Evolutionary conservation across 2,797 vertebrate species (phyloP).

Genomic region (Amniataba percoides): DNA sequence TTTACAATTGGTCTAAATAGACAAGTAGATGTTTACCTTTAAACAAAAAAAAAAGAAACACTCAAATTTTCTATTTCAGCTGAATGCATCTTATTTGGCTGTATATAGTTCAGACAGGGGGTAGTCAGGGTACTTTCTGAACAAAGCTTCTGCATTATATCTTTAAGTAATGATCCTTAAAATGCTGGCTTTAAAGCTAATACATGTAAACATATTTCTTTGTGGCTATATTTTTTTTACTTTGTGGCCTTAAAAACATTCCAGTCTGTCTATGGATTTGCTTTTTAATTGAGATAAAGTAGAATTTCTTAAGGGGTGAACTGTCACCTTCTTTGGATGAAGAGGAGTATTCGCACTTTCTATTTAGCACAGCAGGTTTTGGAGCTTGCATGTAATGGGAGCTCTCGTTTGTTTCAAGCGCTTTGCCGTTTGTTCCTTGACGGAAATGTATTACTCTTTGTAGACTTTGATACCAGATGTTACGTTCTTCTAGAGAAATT

Average conservation of each 20-base stretch:
- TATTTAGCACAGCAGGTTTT: conserved; percentile 38
- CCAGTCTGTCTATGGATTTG: conserved; percentile 52
- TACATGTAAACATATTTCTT: conserved; percentile 43
- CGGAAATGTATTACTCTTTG: conserved; percentile 45
- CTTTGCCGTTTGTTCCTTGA: conserved; percentile 48
- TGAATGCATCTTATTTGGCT: conserved; percentile 23
- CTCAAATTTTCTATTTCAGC: conserved; percentile 28
- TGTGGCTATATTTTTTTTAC: conserved; percentile 47
- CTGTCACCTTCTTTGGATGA: conserved; percentile 19
- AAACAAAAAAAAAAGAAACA: conserved; percentile 32
- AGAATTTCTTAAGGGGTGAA: conserved; percentile 32
- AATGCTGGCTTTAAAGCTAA: conserved; percentile 65
- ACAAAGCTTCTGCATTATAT: conserved; percentile 48
- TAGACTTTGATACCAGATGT: conserved; percentile 42
- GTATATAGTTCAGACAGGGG: conserved; percentile 28
- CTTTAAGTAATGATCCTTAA: conserved; percentile 38
- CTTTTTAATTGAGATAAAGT: conserved; percentile 46
- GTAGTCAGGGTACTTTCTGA: conserved; percentile 37
- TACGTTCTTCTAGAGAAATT: conserved; percentile 7
- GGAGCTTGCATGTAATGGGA: conserved; percentile 21
- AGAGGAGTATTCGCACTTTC: conserved; percentile 56
- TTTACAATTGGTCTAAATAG: conserved; percentile 64
- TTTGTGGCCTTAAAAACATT: conserved; percentile 71
- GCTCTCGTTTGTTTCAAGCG: conserved; percentile 31
- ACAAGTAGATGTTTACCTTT: conserved; percentile 68